These are phyloP conservation scores for Cassiopea andromeda DNA, from an alignment of 30 jellyfish, hydroid and myxozoan species.

Conservation along the genomic window DNA sequence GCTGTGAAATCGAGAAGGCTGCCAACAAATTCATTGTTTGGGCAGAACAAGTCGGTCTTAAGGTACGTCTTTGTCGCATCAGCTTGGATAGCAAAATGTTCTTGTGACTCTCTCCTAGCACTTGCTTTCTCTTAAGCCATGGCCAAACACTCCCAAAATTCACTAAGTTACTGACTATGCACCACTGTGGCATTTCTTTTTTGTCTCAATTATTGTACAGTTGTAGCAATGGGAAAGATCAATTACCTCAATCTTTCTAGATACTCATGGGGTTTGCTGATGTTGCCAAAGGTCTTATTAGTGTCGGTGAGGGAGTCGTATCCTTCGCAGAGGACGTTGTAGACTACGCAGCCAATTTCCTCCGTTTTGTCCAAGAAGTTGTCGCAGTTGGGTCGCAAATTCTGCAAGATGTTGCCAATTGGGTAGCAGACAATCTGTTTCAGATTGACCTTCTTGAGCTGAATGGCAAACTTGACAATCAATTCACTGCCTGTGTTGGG, in stretches of 20 bases:
- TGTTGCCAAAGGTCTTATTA: conserved; percentile 63
- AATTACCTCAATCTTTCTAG: conserved; percentile 12
- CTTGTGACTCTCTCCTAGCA: too few relatives aligned
- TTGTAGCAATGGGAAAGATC: neutral
- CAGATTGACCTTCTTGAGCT: conserved; percentile 30
- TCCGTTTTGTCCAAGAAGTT: conserved; percentile 22
- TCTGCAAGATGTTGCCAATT: conserved; percentile 5
- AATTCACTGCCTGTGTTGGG: conserved; percentile 74
- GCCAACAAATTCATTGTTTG: conserved; percentile 72
- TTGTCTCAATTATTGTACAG: neutral
- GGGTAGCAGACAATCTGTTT: conserved; percentile 53
- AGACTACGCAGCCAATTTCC: conserved; percentile 46
- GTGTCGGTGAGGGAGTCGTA: conserved; percentile 61
- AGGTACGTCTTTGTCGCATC: conserved; percentile 18
- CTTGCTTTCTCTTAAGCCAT: too few relatives aligned
- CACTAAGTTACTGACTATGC: too few relatives aligned
- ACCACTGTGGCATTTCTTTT: neutral
- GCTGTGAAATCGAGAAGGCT: conserved; percentile 73
- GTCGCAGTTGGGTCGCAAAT: conserved; percentile 55
- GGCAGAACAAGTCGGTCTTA: conserved; percentile 71
- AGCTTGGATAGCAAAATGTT: neutral
- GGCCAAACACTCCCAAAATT: too few relatives aligned
- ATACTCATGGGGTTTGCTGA: conserved; percentile 68
- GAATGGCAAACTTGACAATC: conserved; percentile 50
- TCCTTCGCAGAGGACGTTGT: conserved; percentile 49